These are phyloP conservation scores for Anarhynchus alexandrinus DNA, from an alignment of 2,113 vertebrate species.

Conservation along the genomic window DNA sequence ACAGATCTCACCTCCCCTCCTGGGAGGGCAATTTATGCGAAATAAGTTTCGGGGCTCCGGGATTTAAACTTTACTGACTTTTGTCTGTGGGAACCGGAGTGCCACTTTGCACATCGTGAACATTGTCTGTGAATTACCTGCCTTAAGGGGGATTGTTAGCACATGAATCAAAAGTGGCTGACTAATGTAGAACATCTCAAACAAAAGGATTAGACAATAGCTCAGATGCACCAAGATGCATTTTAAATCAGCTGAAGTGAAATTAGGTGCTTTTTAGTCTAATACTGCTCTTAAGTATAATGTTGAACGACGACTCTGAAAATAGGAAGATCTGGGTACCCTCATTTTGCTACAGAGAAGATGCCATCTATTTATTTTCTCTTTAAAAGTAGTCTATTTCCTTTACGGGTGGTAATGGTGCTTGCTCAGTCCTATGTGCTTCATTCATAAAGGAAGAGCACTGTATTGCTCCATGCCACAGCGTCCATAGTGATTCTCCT, in stretches of 20 bases:
- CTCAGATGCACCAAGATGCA: not conserved
- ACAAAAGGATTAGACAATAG: slow-evolving; percentile 46
- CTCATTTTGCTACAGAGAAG: not conserved
- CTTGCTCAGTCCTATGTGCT: not conserved
- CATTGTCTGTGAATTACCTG: slow-evolving; percentile 16
- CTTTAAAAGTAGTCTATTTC: not conserved
- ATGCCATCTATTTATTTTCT: slow-evolving; percentile 34
- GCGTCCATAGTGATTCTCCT: slow-evolving; percentile 33
- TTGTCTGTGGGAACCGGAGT: slow-evolving; percentile 4
- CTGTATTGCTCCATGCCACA: slow-evolving; percentile 14
- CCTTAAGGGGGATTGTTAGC: slow-evolving; percentile 40
- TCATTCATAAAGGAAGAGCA: slow-evolving; percentile 33
- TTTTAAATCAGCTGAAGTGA: slow-evolving; percentile 25
- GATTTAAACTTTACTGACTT: slow-evolving; percentile 47
- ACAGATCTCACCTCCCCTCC: not conserved
- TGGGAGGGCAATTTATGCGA: slow-evolving; percentile 12
- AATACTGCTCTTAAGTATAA: not conserved
- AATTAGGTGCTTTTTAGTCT: not conserved
- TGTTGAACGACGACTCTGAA: not conserved
- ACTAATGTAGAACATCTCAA: slow-evolving; percentile 18
- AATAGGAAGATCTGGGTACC: not conserved
- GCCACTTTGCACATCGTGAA: not conserved
- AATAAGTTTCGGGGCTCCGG: slow-evolving; percentile 19
- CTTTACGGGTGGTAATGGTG: not conserved
- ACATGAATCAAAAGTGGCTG: slow-evolving; percentile 40